A percentile compares a stretch with the other conserved stretches of the same genome.
These are phyloP conservation scores for Oreochromis grahami DNA, from an alignment of 2,797 vertebrate species.

Conservation along the genomic window DNA sequence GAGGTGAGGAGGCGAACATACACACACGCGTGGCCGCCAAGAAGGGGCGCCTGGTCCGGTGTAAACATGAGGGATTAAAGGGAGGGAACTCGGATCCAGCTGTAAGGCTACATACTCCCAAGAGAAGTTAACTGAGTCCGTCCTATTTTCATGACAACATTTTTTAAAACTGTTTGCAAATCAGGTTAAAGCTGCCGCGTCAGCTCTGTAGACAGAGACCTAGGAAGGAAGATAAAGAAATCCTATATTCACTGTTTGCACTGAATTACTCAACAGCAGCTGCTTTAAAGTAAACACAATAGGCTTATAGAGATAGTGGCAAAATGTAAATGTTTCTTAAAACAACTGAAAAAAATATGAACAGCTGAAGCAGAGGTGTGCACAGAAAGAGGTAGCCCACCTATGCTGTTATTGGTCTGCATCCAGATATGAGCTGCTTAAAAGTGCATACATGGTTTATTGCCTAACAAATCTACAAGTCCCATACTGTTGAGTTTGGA, in stretches of 20 bases:
- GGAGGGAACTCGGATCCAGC: slow-evolving; percentile 8
- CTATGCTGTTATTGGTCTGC: not conserved
- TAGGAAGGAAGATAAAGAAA: not conserved
- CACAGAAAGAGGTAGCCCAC: not conserved
- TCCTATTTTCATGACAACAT: slow-evolving; percentile 18
- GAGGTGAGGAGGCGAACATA: slow-evolving; percentile 73
- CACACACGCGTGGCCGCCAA: slow-evolving; percentile 64
- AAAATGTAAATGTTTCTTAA: not conserved
- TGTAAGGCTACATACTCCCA: not conserved
- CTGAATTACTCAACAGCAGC: not conserved
- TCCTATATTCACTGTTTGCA: not conserved
- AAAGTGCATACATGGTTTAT: not conserved
- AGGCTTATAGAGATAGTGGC: not conserved
- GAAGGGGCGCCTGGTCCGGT: slow-evolving; percentile 47
- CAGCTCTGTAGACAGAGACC: not conserved
- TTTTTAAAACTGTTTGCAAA: not conserved
- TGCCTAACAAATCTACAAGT: not conserved
- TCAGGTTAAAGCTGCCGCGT: not conserved
- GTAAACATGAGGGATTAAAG: slow-evolving; percentile 44
- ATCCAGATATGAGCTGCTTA: rapidly evolving
- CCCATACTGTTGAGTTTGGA: not conserved
- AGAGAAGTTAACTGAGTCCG: not conserved
- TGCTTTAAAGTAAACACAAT: not conserved
- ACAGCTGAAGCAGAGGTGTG: not conserved
- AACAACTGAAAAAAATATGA: not conserved